phyloP scores from a whole-genome alignment of 2,113 vertebrate species.

The Macquaria australasica region DNA sequence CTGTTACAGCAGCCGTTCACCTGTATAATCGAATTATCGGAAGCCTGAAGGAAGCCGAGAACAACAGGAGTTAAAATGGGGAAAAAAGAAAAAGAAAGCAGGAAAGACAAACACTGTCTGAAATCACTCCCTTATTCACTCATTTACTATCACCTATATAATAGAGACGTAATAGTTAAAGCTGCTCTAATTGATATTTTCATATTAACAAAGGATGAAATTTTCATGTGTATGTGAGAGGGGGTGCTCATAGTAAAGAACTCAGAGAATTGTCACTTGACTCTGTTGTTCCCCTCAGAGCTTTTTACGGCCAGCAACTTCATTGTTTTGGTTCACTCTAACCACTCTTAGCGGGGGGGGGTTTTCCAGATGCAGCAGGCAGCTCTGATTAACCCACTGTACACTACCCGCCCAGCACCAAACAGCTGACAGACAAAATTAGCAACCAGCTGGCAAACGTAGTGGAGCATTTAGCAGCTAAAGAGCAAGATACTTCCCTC shows the following conservation, averaged over 20 bases:
- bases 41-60: conserved; percentile 24
- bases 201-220: neutral
- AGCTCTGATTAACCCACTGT: too few relatives aligned
- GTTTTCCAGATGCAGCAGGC: too few relatives aligned
- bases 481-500: too few relatives aligned
- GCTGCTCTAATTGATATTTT: neutral
- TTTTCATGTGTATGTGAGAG: neutral
- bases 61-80: conserved; percentile 10
- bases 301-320: too few relatives aligned
- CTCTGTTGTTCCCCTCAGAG: neutral
- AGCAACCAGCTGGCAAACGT: too few relatives aligned
- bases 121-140: conserved; percentile 1
- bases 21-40: conserved; percentile 59
- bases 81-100: neutral
- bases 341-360: too few relatives aligned
- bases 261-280: neutral
- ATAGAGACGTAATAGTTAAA: neutral
- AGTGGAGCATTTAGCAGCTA: too few relatives aligned
- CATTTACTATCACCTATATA: neutral
- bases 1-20: conserved; percentile 55
- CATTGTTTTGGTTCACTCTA: too few relatives aligned
- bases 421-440: too few relatives aligned
- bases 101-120: neutral
- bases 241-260: neutral
- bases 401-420: too few relatives aligned